Conservation (phyloP, 1,140 invertebrate species). For the Planococcus citri region DNA sequence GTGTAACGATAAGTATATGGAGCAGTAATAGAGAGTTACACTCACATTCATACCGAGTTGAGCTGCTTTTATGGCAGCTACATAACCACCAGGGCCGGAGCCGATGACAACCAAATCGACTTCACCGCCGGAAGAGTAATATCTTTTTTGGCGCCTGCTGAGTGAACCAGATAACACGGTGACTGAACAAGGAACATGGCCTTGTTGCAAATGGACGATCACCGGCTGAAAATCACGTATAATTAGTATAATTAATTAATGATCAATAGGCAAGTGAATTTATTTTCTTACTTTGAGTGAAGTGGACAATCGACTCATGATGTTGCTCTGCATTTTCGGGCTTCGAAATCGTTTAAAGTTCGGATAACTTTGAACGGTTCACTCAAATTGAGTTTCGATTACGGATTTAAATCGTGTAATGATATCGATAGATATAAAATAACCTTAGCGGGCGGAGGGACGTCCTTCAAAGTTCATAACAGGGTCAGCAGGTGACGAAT, state of each 20-base stretch:
- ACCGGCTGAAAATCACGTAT: slow-evolving; percentile 25
- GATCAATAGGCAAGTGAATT: neutral
- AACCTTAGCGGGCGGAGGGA: slow-evolving; percentile 4
- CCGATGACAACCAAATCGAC: slow-evolving; percentile 96
- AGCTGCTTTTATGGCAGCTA: slow-evolving; percentile 96
- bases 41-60: slow-evolving; percentile 90
- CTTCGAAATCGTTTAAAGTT: neutral
- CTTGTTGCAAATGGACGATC: slow-evolving; percentile 23
- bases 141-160: slow-evolving; percentile 24
- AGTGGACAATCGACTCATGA: slow-evolving; percentile 35
- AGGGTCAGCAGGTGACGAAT: neutral
- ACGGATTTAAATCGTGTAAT: neutral
- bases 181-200: slow-evolving; percentile 15
- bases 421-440: neutral
- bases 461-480: neutral
- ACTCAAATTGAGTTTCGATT: neutral
- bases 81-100: slow-evolving; percentile 96
- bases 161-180: slow-evolving; percentile 19
- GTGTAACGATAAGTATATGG: neutral
- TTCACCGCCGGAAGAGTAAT: slow-evolving; percentile 58
- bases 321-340: slow-evolving; percentile 35
- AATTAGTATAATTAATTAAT: neutral
- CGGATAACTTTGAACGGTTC: neutral
- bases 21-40: slow-evolving; percentile 15
- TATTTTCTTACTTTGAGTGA: slow-evolving; percentile 34